Evolutionary conservation across 2,888 invertebrate species (phyloP), one percentile per base, ranked within the genome.

Genomic region (Nomada ferruginata): DNA sequence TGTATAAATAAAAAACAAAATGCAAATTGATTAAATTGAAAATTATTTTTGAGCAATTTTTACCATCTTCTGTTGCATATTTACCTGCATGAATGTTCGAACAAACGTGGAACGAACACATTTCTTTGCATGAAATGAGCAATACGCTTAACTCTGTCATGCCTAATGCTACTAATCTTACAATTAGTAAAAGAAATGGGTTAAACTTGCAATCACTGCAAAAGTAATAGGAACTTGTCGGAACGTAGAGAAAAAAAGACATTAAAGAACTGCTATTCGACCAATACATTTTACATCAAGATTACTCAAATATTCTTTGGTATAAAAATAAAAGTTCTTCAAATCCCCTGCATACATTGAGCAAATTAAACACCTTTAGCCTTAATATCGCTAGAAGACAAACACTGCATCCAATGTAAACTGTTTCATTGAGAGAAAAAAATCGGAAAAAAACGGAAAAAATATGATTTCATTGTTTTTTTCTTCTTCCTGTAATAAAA

Each of bases 1-100:
- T 23, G 23, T 23, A 23, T 5, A 2, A 20, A 42, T 42, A n/a
- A 60, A n/a, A 9, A 0, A 23, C 15, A 36, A 4, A 5, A n/a
- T n/a, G 18, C 9, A 36, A 29, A 61, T 61, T 13, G 11, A 13
- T 18, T 29, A 9, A 44, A 7, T 23, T 23, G 7, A 15, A 59
- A 65, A 65, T 65, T 15, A 29, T 44, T 80, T 68, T 80, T 80
- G 80, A 80, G 79, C 79, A 80, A 80, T 52, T 42, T n/a, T 70
- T 55, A 36, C 36, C 9, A 26, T 55, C 20, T 18, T 42, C 11
- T 9, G 5, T 65, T 26, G 23, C 2, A 57, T n/a, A 29, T 13
- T 66, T 23, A 20, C 15, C 15, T 26, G 26, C 26, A 26, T 0
- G 53, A n/a, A 52, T 9, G 7, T 9, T 13, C 2, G 47, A 57